phyloP scores from a whole-genome alignment of 2,888 invertebrate genomes.

The Alloscopus bannaensis region DNA sequence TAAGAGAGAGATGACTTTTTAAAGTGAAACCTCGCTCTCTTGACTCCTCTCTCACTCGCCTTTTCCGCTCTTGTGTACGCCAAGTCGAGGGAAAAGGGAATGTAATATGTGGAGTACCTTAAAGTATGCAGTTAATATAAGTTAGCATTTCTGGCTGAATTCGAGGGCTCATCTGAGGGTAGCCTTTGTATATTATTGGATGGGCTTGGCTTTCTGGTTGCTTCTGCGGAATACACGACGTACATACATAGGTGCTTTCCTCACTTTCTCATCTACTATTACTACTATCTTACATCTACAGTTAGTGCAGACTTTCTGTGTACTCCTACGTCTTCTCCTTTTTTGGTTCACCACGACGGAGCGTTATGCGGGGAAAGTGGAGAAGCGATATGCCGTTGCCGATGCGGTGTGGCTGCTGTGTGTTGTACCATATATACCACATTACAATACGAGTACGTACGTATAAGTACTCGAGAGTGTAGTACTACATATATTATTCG shows the following conservation, averaged over 20 bases:
- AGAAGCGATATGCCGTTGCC: not conserved
- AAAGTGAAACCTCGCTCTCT: no score
- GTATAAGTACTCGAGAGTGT: not conserved
- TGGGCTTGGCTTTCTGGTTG: constrained; percentile 26
- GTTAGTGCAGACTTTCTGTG: no score
- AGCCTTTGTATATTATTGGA: constrained; percentile 35
- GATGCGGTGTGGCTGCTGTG: constrained; percentile 23
- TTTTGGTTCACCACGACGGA: constrained; percentile 59
- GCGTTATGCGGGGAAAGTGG: constrained; percentile 48
- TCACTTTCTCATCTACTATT: no score
- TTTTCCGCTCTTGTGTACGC: not conserved
- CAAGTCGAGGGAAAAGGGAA: not conserved
- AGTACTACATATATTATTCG: no score
- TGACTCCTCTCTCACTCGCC: no score
- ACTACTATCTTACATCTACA: no score
- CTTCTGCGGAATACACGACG: not conserved
- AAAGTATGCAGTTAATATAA: constrained; percentile 52
- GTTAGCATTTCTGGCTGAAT: constrained; percentile 53
- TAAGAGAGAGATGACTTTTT: no score
- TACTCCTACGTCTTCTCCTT: constrained; percentile 26
- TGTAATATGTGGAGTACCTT: constrained; percentile 48
- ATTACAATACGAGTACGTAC: not conserved
- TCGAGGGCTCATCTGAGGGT: constrained; percentile 58
- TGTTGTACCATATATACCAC: constrained; percentile 11
- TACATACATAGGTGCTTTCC: not conserved